Evolutionary conservation across 2,888 invertebrate species (phyloP), one percentile per base, ranked within the genome.

Genomic region (Dioctria rufipes): DNA sequence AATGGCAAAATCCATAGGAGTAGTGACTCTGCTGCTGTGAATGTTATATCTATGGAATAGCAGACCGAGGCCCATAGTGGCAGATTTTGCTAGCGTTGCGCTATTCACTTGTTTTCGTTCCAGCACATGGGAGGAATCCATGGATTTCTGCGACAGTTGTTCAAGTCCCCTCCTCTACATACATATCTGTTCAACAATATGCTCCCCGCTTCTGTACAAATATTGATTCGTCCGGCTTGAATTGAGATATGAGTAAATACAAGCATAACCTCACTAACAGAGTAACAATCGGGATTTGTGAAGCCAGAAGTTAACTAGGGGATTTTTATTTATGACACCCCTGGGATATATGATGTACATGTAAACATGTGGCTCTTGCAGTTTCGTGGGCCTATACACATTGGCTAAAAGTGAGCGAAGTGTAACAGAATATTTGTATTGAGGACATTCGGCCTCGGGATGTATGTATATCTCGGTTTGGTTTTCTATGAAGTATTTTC

Each of bases 221-320:
- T 60, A 75, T 58, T 42, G 75, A 75, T 60, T 75, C 61, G 9
- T 43, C 58, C 42, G n/a, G 25, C 25, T 25, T 42, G 37, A 54
- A n/a, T 1, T 13, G 39, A 73, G 6, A 39, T 25, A 25, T 40
- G 58, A 39, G 40, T 11, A 5, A 51, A 40, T 60, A 60, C 42
- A 13, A 42, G 43, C 40, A 75, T 75, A 58, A 42, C 40, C 54
- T 54, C 51, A 40, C 54, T 54, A 25, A 51, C 75, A 60, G 43
- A 60, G 60, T 58, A 75, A 40, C 58, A 60, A 75, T 75, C 75
- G 40, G 71, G 75, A 75, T 43, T 75, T 75, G 75, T 75, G 46
- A 75, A 75, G 75, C 75, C 75, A 75, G 43, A 75, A 75, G 75
- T 75, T 75, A 75, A 75, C 75, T 75, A 75, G 75, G 75, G 75